Conservation (phyloP, 2,888 invertebrate genomes). For the Philopedon plagiatum region DNA sequence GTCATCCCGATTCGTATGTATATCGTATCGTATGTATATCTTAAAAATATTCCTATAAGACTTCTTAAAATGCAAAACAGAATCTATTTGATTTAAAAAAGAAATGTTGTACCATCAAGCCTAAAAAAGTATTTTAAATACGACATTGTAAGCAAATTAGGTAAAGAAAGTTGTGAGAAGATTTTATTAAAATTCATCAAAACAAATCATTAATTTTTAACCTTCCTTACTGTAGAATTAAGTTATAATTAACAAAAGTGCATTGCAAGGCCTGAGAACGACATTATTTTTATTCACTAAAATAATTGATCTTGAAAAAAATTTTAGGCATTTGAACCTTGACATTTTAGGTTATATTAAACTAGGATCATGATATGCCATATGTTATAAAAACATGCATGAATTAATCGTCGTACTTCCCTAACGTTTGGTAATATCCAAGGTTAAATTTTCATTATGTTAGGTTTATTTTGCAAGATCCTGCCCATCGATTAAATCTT, state of each 20-base stretch:
- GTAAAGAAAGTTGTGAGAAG: neutral
- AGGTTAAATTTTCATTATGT: slow-evolving; percentile 5
- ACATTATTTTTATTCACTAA: neutral
- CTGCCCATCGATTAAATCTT: slow-evolving; percentile 15
- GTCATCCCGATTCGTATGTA: too few relatives aligned
- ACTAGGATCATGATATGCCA: slow-evolving; percentile 2
- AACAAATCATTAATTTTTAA: neutral
- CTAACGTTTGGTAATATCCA: slow-evolving; percentile 1
- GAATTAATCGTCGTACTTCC: slow-evolving; percentile 15
- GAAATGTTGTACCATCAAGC: neutral
- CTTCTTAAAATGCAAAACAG: too few relatives aligned
- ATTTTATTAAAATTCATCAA: neutral
- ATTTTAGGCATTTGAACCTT: slow-evolving; percentile 10
- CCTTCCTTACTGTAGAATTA: neutral
- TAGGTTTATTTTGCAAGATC: slow-evolving; percentile 4
- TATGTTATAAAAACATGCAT: neutral
- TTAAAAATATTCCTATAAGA: too few relatives aligned
- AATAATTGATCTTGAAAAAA: slow-evolving; percentile 5
- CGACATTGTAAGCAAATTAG: slow-evolving; percentile 5
- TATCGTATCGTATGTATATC: too few relatives aligned
- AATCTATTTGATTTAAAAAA: neutral
- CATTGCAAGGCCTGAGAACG: neutral
- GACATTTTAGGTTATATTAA: slow-evolving; percentile 8
- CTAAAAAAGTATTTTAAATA: neutral
- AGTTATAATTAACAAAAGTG: neutral